Evolutionary conservation across 35 echinoderm and acorn worm genomes (phyloP), one percentile per base, ranked within the genome.

Genomic region (Heliocidaris erythrogramma): DNA sequence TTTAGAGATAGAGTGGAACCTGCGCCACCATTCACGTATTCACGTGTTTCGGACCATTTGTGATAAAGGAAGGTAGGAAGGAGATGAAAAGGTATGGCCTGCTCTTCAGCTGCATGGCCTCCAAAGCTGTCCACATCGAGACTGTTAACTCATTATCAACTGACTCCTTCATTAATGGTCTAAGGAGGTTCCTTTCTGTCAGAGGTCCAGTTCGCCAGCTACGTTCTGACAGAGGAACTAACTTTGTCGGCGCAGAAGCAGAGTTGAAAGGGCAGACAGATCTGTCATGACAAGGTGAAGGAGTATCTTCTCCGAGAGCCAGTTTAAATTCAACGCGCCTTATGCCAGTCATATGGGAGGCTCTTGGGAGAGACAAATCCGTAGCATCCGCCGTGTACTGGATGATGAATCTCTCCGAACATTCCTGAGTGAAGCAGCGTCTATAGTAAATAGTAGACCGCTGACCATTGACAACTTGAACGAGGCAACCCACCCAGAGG

Each of bases 151-250:
- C 95, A n/a, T 17, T 98, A 84, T 92, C 61, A 21, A 96, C 97
- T 71, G 96, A 98, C 92, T 27, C 94, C n/a, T 98, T 98, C 93
- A 98, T 98, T 6, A 98, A 98, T 85, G 92, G 92, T 17, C 71
- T 95, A 29, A 59, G 97, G 47, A 59, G 97, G n/a, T 88, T 98
- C 31, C 49, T 97, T 32, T 92, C 96, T 24, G 92, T 96, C 12
- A 48, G 92, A 88, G 95, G 94, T 32, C 94, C 96, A 4, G 95
- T 95, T 11, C 89, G 96, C 12, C 96, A 86, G 47, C 94, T 97
- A 7, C 93, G 94, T 60, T 96, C 48, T 7, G 94, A 96, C 60
- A 86, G 88, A 86, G 97, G 97, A 18, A 96, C 97, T 30, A 98
- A 98, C 42, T 95, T 98, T 89, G 94, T 98, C 4, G 96, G 97